Percentiles rank a stretch among this genome's conserved stretches.
Evolutionary conservation across 53 echinoderm and acorn worm species (phyloP).

Genomic region (Crossaster papposus): DNA sequence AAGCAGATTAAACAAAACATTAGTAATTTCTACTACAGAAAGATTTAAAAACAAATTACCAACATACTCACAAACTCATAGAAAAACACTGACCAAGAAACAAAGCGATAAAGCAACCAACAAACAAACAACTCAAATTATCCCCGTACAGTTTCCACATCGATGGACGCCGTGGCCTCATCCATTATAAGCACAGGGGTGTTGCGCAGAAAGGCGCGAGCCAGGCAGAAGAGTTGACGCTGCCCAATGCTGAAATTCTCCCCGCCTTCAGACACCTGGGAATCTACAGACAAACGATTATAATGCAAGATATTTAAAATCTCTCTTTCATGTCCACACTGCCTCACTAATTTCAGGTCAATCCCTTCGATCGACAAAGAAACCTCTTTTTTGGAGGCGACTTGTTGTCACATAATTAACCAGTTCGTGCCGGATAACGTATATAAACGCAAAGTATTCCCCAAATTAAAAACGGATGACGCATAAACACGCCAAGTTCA

Average conservation of each 20-base stretch:
- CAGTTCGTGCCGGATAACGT: too few relatives aligned
- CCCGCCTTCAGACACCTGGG: slow-evolving; percentile 69
- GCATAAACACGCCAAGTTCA: too few relatives aligned
- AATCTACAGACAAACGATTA: slow-evolving; percentile 25
- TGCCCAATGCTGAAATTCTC: slow-evolving; percentile 75
- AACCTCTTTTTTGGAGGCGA: too few relatives aligned
- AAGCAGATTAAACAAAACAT: neutral
- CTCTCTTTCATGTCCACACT: too few relatives aligned
- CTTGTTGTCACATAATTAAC: too few relatives aligned
- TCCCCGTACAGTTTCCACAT: slow-evolving; percentile 68
- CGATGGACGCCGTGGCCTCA: slow-evolving; percentile 81
- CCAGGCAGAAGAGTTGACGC: slow-evolving; percentile 73
- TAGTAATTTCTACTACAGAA: too few relatives aligned
- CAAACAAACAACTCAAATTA: neutral
- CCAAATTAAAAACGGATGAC: too few relatives aligned
- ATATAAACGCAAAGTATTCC: too few relatives aligned
- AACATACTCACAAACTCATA: too few relatives aligned
- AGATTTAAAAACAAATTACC: neutral
- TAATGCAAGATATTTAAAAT: too few relatives aligned
- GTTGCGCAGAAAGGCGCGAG: slow-evolving; percentile 69
- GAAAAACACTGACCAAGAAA: neutral
- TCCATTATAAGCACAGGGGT: slow-evolving; percentile 73
- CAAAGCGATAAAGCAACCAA: slow-evolving; percentile 4
- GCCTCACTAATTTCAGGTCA: too few relatives aligned
- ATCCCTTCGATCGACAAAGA: too few relatives aligned